phyloP scores from a whole-genome alignment of 2,113 vertebrate species.

The Notothenia coriiceps region DNA sequence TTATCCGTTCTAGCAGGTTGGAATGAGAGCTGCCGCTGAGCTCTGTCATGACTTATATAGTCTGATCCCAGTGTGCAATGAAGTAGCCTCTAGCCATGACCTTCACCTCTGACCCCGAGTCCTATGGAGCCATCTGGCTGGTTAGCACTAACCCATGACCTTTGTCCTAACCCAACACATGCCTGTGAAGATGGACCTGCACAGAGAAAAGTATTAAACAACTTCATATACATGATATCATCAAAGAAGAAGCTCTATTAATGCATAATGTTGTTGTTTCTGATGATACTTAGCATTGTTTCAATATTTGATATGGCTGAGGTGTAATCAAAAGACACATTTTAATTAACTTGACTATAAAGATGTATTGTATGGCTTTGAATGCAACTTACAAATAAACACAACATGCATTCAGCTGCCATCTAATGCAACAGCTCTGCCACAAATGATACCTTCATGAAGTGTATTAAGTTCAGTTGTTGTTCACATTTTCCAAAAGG shows the following conservation, averaged over 20 bases:
- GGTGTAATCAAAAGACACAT: neutral
- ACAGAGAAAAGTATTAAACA: neutral
- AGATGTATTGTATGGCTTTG: neutral
- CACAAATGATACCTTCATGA: no score
- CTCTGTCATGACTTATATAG: constrained; percentile 35
- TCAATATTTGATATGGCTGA: neutral
- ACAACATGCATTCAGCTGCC: neutral
- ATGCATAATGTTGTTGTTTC: neutral
- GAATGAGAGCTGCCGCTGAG: constrained; percentile 49
- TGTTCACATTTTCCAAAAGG: no score
- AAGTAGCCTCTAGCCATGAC: constrained; percentile 50
- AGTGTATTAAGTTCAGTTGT: no score
- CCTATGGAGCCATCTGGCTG: constrained; percentile 54
- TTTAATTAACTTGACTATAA: neutral
- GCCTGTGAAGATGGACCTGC: constrained; percentile 12
- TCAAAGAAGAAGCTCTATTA: neutral
- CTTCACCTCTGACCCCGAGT: constrained; percentile 62
- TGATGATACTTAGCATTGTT: neutral
- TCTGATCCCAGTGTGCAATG: constrained; percentile 35
- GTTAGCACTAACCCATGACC: constrained; percentile 39
- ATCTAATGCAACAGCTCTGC: no score
- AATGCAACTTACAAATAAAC: neutral
- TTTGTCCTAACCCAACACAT: constrained; percentile 25
- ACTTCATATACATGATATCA: no score
- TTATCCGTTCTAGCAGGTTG: constrained; percentile 41